Percentiles rank a stretch among this genome's conserved stretches.
phyloP scores from a whole-genome alignment of 2,113 vertebrate species.

The Chionodraco myersi region DNA sequence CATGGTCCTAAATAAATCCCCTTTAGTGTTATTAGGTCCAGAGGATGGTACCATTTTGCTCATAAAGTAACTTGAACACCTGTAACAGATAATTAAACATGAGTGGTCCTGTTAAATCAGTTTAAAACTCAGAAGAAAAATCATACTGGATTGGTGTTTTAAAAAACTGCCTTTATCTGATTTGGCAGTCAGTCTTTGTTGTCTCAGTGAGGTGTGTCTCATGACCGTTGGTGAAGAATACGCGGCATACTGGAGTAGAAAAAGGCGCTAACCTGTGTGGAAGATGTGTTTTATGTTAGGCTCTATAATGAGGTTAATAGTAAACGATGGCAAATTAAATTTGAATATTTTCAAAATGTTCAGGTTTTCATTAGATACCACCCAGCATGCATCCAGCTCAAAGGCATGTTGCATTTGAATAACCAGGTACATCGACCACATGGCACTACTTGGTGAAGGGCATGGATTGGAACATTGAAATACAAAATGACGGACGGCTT shows the following conservation, averaged over 20 bases:
- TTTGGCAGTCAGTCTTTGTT: conserved; percentile 24
- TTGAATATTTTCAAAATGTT: conserved; percentile 12
- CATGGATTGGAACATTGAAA: neutral
- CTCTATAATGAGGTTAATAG: neutral
- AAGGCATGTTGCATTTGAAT: neutral
- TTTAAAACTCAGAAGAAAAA: neutral
- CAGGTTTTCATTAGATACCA: neutral
- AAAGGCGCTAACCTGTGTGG: neutral
- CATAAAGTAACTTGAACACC: neutral
- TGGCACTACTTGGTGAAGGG: neutral
- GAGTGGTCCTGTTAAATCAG: neutral
- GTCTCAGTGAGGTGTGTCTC: conserved; percentile 49
- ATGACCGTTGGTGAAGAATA: neutral
- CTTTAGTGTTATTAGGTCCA: neutral
- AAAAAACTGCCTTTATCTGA: neutral
- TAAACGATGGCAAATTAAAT: neutral
- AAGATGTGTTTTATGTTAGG: neutral
- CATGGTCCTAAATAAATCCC: neutral
- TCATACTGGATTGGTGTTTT: neutral
- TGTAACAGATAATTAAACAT: neutral
- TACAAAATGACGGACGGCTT: conserved; percentile 2
- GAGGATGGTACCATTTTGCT: neutral
- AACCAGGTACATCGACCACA: neutral
- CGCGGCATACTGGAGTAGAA: neutral
- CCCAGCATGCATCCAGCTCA: neutral